Conservation (phyloP, 2,888 invertebrate species). For the Bursaphelenchus okinawaensis region DNA sequence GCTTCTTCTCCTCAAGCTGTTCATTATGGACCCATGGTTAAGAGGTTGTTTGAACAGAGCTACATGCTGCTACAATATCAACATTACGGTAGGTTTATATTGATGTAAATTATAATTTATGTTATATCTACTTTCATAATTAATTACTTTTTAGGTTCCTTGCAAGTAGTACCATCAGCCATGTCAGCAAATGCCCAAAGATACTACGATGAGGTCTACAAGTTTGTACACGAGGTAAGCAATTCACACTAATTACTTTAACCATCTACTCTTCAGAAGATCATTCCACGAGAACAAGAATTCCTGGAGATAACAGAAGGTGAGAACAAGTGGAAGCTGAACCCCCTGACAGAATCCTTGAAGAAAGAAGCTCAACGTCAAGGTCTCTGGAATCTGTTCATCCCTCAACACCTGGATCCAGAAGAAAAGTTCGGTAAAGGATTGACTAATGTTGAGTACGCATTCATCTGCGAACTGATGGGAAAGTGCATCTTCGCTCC, state of each 20-base stretch:
- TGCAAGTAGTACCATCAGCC: conserved; percentile 58
- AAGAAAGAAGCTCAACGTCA: conserved; percentile 57
- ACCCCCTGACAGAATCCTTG: neutral
- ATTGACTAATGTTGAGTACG: conserved; percentile 61
- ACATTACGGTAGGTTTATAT: neutral
- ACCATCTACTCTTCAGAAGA: conserved; percentile 35
- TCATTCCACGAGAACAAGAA: conserved; percentile 59
- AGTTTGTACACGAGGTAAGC: conserved; percentile 58
- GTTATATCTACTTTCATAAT: too few relatives aligned
- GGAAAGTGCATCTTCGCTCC: conserved; percentile 58
- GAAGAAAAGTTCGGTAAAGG: conserved; percentile 41
- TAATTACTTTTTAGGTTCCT: conserved; percentile 38
- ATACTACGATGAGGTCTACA: conserved; percentile 57
- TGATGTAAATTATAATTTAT: too few relatives aligned
- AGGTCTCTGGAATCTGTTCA: conserved; percentile 61
- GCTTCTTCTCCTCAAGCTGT: conserved; percentile 28
- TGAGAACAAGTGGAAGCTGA: conserved; percentile 27
- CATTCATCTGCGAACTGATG: conserved; percentile 61
- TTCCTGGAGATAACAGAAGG: conserved; percentile 45
- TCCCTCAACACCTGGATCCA: conserved; percentile 59
- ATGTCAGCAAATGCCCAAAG: conserved; percentile 58
- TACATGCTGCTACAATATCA: neutral
- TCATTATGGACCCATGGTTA: conserved; percentile 21
- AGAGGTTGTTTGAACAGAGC: neutral
- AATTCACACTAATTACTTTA: neutral